Conservation (phyloP, 92 coral and sea anemone species). For the Parazoanthus atlanticus region DNA sequence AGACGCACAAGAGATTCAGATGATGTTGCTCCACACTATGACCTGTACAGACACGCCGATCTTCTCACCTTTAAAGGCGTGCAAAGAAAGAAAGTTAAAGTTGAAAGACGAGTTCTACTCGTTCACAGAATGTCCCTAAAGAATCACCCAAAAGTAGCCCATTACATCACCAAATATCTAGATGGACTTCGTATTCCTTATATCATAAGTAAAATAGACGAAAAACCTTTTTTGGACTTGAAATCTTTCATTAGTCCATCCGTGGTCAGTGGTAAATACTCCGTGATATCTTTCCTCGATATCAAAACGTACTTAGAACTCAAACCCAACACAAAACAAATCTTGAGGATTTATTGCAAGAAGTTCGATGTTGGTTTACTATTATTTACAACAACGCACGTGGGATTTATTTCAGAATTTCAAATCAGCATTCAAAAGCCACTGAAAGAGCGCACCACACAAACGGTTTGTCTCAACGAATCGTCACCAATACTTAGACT, state of each 20-base stretch:
- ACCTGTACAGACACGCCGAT: slow-evolving; percentile 39
- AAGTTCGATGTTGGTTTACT: slow-evolving; percentile 82
- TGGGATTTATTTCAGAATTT: slow-evolving; percentile 81
- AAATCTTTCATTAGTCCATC: slow-evolving; percentile 63
- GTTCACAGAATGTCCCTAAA: slow-evolving; percentile 66
- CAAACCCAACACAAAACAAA: slow-evolving; percentile 73
- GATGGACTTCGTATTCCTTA: slow-evolving; percentile 88
- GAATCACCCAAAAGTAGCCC: slow-evolving; percentile 86
- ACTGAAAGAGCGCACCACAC: slow-evolving; percentile 66
- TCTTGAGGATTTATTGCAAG: slow-evolving; percentile 76
- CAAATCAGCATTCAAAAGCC: slow-evolving; percentile 69
- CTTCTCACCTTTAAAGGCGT: slow-evolving; percentile 51
- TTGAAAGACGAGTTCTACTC: slow-evolving; percentile 73
- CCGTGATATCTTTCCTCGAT: slow-evolving; percentile 84
- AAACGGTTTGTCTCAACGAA: slow-evolving; percentile 70
- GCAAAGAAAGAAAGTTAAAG: slow-evolving; percentile 62
- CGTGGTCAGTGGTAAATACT: slow-evolving; percentile 68
- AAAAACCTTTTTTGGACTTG: slow-evolving; percentile 68
- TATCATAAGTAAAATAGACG: slow-evolving; percentile 76
- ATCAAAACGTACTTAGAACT: slow-evolving; percentile 79
- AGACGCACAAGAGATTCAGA: not conserved
- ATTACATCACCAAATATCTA: slow-evolving; percentile 75
- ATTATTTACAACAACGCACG: slow-evolving; percentile 81
- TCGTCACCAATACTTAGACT: slow-evolving; percentile 75
- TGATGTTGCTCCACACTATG: slow-evolving; percentile 25